phyloP scores from a whole-genome alignment of 2,113 vertebrate species.

The Gymnogyps californianus region DNA sequence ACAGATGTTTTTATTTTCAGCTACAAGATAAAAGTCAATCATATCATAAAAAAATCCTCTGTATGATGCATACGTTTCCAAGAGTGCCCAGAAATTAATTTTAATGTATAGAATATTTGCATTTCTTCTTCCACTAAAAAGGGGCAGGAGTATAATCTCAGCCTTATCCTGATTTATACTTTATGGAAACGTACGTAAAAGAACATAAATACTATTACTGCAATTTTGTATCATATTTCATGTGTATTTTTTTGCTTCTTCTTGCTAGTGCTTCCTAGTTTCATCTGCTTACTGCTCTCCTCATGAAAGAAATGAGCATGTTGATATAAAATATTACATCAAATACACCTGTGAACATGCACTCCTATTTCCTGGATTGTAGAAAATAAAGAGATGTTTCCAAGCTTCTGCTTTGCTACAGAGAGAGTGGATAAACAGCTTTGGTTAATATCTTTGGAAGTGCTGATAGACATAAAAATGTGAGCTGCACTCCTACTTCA shows the following conservation, averaged over 20 bases:
- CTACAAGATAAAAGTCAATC: slow-evolving; percentile 24
- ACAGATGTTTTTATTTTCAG: slow-evolving; percentile 51
- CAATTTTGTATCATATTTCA: slow-evolving; percentile 61
- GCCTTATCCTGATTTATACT: slow-evolving; percentile 65
- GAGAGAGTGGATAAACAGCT: neutral
- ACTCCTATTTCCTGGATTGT: neutral
- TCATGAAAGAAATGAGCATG: slow-evolving; percentile 46
- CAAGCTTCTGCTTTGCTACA: neutral
- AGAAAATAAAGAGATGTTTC: neutral
- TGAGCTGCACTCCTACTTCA: neutral
- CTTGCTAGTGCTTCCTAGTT: slow-evolving; percentile 51
- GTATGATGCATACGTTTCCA: slow-evolving; percentile 28
- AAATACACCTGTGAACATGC: slow-evolving; percentile 1
- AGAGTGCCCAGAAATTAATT: slow-evolving; percentile 44
- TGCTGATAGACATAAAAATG: neutral
- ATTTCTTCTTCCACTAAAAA: slow-evolving; percentile 48
- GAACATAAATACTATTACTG: slow-evolving; percentile 66
- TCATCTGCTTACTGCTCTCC: slow-evolving; percentile 14
- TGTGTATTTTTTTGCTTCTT: neutral
- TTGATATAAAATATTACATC: slow-evolving; percentile 25
- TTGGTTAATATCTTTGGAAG: slow-evolving; percentile 14
- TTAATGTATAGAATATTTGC: slow-evolving; percentile 53
- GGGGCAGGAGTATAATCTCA: slow-evolving; percentile 39
- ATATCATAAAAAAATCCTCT: slow-evolving; percentile 1
- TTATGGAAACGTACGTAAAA: slow-evolving; percentile 54